These are phyloP conservation scores for Therioaphis trifolii DNA, from an alignment of 2,888 invertebrate species.

Conservation along the genomic window DNA sequence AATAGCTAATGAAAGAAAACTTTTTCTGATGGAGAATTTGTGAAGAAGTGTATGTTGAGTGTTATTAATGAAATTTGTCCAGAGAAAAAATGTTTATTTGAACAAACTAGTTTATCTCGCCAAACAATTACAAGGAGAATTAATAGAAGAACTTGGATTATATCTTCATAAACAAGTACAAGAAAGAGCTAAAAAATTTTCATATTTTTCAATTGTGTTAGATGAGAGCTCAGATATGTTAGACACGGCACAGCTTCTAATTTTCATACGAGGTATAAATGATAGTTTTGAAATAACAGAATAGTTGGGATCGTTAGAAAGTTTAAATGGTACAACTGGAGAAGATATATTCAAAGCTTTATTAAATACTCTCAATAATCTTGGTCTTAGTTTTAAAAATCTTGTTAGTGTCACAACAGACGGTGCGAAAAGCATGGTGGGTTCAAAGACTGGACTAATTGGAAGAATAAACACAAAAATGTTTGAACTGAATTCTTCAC, in stretches of 20 bases:
- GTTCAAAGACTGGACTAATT: slow-evolving; percentile 15
- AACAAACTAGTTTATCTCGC: slow-evolving; percentile 46
- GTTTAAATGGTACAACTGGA: slow-evolving; percentile 22
- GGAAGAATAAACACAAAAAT: slow-evolving; percentile 30
- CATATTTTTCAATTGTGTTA: slow-evolving; percentile 23
- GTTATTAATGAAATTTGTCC: slow-evolving; percentile 41
- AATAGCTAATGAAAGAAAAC: too few relatives aligned
- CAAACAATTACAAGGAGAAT: neutral
- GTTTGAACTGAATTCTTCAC: slow-evolving; percentile 4
- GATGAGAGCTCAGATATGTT: neutral
- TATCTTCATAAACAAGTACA: slow-evolving; percentile 12
- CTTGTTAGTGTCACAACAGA: slow-evolving; percentile 55
- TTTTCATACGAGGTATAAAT: slow-evolving; percentile 33
- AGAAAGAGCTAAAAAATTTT: neutral
- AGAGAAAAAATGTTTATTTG: slow-evolving; percentile 34
- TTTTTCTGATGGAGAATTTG: too few relatives aligned
- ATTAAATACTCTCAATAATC: slow-evolving; percentile 19
- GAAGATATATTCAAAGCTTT: slow-evolving; percentile 38
- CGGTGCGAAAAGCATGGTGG: slow-evolving; percentile 35
- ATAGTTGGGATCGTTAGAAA: slow-evolving; percentile 7
- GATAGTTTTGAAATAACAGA: slow-evolving; percentile 14
- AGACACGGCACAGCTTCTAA: neutral
- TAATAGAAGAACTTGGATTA: neutral
- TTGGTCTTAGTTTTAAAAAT: slow-evolving; percentile 27
- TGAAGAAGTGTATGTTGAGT: slow-evolving; percentile 27